Base-by-base conservation (phyloP, 2,888 invertebrate species). In the Lathronympha strigana region DNA sequence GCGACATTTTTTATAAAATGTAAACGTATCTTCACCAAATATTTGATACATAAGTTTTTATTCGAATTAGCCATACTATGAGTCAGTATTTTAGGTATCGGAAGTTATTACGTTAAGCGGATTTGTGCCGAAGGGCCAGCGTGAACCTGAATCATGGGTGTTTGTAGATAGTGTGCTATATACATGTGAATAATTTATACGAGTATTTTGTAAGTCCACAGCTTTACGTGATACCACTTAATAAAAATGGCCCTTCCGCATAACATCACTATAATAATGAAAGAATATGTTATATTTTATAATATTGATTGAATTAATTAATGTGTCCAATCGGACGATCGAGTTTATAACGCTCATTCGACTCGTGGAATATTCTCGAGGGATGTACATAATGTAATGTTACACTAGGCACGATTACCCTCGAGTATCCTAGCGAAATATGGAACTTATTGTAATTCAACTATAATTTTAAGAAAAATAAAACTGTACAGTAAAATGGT, bases 101-200 rank as follows among this genome's bases (percentile, higher is more conserved):
- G 83, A 89, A 84, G 81, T 88, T 83, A 82, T 76, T 76, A 76
- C 76, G 72, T 73, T 87, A 84, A 84, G 84, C 72, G 77, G 84
- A 86, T 89, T 86, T 83, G 79, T 85, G 87, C 86, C 76, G 84
- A 75, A 86, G 89, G 88, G 87, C 85, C 89, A 80, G 74, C 79
- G 84, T 84, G 85, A 83, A 80, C 80, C 81, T 84, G 83, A 84
- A 78, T 75, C 79, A 86, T 84, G 89, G 86, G 83, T 90, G 88
- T 87, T 81, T 90, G 90, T 91, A 90, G 90, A 90, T 92, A 92
- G 87, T 90, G 87, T 90, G 90, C 91, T 90, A 90, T 90, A 90
- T 90, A 90, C 89, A 89, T 90, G 91, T 91, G 90, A 90, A 91
- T 91, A 91, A 90, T 91, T 91, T 91, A 90, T 90, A 91, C 90